phyloP scores from a whole-genome alignment of 2,797 vertebrate genomes.

The Phoeniculus purpureus region DNA sequence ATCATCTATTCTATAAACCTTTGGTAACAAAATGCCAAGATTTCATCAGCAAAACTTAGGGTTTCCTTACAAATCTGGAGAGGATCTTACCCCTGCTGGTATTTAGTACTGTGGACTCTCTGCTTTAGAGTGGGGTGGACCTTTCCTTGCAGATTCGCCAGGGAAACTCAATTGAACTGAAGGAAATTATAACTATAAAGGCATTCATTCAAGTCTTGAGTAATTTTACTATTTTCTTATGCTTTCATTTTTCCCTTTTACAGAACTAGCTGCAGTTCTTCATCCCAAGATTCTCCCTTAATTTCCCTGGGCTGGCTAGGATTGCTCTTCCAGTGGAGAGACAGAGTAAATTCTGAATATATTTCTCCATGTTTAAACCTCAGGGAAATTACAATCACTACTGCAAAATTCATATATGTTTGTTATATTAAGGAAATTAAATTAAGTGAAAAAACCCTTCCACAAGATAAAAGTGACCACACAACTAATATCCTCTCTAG shows the following conservation, averaged over 20 bases:
- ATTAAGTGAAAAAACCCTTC: neutral
- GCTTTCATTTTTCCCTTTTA: neutral
- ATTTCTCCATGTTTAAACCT: neutral
- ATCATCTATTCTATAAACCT: neutral
- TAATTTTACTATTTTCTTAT: neutral
- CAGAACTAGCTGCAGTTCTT: neutral
- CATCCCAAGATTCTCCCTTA: neutral
- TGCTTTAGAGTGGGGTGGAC: neutral
- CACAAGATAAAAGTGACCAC: neutral
- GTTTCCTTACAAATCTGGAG: neutral
- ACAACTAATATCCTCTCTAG: fast-evolving
- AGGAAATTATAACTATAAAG: neutral
- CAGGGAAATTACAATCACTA: neutral
- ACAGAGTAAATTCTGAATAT: neutral
- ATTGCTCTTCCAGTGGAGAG: neutral
- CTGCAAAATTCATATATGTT: neutral
- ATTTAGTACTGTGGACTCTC: neutral
- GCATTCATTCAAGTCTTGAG: neutral
- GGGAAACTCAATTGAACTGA: neutral
- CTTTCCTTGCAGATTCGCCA: neutral
- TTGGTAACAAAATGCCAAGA: neutral
- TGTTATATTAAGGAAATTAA: neutral
- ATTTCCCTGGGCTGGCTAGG: neutral
- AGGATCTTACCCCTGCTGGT: neutral
- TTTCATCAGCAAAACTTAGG: neutral